Conservation (phyloP, 2,113 vertebrate genomes). For the Ptyas mucosa region DNA sequence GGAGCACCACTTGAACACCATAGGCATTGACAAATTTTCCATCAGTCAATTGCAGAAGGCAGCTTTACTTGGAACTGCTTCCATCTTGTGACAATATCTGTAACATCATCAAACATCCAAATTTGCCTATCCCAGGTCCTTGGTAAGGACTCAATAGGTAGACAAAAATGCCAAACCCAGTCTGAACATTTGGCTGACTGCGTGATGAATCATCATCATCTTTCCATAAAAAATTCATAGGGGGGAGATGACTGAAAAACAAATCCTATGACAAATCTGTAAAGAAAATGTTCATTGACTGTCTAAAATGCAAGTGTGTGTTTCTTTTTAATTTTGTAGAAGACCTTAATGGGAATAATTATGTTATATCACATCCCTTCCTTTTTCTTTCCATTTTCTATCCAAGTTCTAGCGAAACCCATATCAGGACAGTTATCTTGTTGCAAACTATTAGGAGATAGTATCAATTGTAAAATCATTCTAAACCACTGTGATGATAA, state of each 20-base stretch:
- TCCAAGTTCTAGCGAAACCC: conserved; percentile 6
- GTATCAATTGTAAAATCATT: conserved; percentile 38
- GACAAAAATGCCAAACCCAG: too few relatives aligned
- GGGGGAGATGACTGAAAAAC: neutral
- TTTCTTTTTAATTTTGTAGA: neutral
- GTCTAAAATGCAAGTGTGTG: neutral
- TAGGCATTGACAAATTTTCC: too few relatives aligned
- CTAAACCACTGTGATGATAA: neutral
- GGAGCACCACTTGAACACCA: too few relatives aligned
- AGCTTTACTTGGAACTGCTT: too few relatives aligned
- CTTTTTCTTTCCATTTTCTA: neutral
- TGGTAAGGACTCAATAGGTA: too few relatives aligned
- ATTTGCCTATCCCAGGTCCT: too few relatives aligned
- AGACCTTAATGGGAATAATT: neutral
- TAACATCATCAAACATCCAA: too few relatives aligned
- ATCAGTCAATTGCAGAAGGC: too few relatives aligned
- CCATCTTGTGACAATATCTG: too few relatives aligned
- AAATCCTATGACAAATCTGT: neutral
- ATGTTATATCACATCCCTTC: conserved; percentile 13
- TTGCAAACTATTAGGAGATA: conserved; percentile 41
- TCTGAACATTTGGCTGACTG: too few relatives aligned
- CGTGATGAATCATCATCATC: too few relatives aligned
- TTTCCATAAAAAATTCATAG: neutral
- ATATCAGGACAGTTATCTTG: conserved; percentile 43
- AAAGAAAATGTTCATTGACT: neutral